Evolutionary conservation across 2,797 vertebrate genomes (phyloP).

Genomic region (Acipenser transmontanus): DNA sequence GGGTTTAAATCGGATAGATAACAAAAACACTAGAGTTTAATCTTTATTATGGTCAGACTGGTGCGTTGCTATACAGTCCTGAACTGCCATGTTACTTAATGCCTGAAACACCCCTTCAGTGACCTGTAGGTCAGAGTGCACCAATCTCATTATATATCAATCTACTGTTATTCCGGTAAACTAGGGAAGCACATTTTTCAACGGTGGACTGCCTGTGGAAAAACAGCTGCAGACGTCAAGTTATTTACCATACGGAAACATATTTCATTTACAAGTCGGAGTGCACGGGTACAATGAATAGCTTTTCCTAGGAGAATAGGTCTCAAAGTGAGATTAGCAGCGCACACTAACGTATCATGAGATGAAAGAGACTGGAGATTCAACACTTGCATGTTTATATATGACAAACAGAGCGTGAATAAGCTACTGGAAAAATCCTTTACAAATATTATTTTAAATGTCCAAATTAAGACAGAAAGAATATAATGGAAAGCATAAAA

Average conservation of each 20-base stretch:
- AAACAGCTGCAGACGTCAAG: too few relatives aligned
- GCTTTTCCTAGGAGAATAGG: neutral
- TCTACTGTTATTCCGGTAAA: neutral
- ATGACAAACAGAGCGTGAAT: slow-evolving; percentile 3
- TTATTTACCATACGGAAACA: neutral
- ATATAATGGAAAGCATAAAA: too few relatives aligned
- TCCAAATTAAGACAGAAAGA: too few relatives aligned
- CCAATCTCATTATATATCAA: slow-evolving; percentile 2
- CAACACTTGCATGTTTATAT: neutral
- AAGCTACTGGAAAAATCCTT: neutral
- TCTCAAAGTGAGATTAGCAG: neutral
- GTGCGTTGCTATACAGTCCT: neutral
- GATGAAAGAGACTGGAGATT: neutral
- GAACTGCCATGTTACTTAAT: neutral
- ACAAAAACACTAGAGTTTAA: neutral
- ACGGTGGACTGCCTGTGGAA: neutral
- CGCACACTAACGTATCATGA: neutral
- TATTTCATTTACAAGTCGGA: neutral
- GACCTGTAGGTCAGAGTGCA: neutral
- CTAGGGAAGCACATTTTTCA: slow-evolving; percentile 2
- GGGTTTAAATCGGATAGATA: neutral
- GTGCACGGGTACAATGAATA: neutral
- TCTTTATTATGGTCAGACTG: neutral
- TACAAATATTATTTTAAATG: too few relatives aligned
- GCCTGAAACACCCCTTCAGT: neutral